Conservation (phyloP, 1,140 invertebrate genomes). For the Drosophila prosaltans region DNA sequence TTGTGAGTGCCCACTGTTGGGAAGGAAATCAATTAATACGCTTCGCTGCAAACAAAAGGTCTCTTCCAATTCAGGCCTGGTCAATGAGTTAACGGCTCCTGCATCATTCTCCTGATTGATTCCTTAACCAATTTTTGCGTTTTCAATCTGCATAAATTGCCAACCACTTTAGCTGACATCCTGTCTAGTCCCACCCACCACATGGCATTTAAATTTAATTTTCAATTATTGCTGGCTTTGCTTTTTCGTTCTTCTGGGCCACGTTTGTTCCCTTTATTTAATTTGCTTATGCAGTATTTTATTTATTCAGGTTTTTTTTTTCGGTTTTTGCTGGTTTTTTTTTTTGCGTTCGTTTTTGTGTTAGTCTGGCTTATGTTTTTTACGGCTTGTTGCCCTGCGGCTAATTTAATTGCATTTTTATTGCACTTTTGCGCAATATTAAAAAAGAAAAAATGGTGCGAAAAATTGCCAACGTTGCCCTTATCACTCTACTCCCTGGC, state of each 20-base stretch:
- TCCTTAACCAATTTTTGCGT: slow-evolving; percentile 44
- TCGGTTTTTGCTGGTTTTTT: background rate
- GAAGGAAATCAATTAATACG: slow-evolving; percentile 64
- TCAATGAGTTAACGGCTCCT: slow-evolving; percentile 8
- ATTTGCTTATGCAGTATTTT: slow-evolving; percentile 47
- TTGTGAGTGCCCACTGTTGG: background rate
- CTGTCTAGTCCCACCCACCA: background rate
- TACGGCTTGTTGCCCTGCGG: slow-evolving; percentile 59
- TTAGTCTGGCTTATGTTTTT: slow-evolving; percentile 27
- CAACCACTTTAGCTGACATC: background rate
- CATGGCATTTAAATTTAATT: slow-evolving; percentile 64
- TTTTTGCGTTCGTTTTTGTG: slow-evolving; percentile 36
- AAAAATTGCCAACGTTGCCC: slow-evolving; percentile 31
- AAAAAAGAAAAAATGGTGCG: slow-evolving; percentile 21
- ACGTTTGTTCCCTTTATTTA: slow-evolving; percentile 55
- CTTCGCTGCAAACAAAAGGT: slow-evolving; percentile 32
- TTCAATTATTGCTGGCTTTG: slow-evolving; percentile 70
- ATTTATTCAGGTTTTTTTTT: slow-evolving; percentile 38
- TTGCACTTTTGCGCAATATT: slow-evolving; percentile 59
- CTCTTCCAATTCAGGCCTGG: slow-evolving; percentile 26
- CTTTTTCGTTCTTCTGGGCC: slow-evolving; percentile 32
- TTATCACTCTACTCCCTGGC: background rate
- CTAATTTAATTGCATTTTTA: slow-evolving; percentile 80
- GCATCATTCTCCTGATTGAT: slow-evolving; percentile 59
- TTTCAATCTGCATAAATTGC: slow-evolving; percentile 72